phyloP scores from a whole-genome alignment of 2,888 invertebrate genomes.

The Dasypogon diadema region DNA sequence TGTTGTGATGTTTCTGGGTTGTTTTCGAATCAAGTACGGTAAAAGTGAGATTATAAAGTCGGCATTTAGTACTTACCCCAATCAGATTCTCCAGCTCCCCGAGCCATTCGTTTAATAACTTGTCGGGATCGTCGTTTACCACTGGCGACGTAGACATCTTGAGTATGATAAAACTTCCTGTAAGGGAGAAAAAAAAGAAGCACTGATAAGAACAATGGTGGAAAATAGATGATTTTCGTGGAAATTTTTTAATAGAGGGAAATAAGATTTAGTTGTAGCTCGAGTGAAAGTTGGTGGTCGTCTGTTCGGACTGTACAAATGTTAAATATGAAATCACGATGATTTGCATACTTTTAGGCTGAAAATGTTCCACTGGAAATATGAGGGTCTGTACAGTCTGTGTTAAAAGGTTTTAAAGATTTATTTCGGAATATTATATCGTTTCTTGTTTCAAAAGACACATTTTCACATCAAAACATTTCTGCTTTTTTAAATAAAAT shows the following conservation, averaged over 20 bases:
- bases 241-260: slow-evolving; percentile 11
- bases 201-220: background rate
- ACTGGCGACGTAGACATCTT: slow-evolving; percentile 54
- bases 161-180: slow-evolving; percentile 33
- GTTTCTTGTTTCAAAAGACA: too few species aligned
- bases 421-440: too few species aligned
- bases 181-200: slow-evolving; percentile 24
- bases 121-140: slow-evolving; percentile 68
- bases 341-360: too few species aligned
- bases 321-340: too few species aligned
- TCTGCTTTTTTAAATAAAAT: too few species aligned
- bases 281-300: too few species aligned
- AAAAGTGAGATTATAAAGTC: background rate
- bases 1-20: background rate
- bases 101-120: slow-evolving; percentile 72
- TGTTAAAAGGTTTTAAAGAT: too few species aligned
- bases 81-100: slow-evolving; percentile 72
- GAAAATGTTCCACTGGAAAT: too few species aligned
- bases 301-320: too few species aligned
- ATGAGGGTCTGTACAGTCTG: too few species aligned
- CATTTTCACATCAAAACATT: too few species aligned
- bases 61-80: slow-evolving; percentile 70
- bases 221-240: slow-evolving; percentile 6
- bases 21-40: slow-evolving; percentile 6
- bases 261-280: slow-evolving; percentile 4